phyloP scores from a whole-genome alignment of 2,113 vertebrate genomes.

The Rhombomys opimus region DNA sequence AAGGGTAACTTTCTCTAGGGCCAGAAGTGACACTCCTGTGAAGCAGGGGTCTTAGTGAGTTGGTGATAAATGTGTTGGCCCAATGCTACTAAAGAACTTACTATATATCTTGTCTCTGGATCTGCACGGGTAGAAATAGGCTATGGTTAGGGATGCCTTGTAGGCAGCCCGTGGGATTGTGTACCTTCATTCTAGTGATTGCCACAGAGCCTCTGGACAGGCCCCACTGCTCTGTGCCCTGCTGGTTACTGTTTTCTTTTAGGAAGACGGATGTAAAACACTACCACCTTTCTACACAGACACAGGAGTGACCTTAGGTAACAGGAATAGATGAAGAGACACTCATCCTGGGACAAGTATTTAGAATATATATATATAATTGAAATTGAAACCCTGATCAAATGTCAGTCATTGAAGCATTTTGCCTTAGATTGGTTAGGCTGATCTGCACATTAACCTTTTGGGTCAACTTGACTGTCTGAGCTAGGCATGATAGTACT shows the following conservation, averaged over 20 bases:
- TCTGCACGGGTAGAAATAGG: neutral
- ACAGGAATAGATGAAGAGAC: neutral
- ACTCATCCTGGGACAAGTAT: neutral
- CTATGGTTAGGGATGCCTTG: neutral
- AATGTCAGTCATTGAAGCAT: neutral
- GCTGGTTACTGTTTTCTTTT: neutral
- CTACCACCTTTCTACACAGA: neutral
- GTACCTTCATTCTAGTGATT: neutral
- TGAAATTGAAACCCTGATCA: neutral
- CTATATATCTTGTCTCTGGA: neutral
- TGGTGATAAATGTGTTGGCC: neutral
- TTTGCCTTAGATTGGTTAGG: conserved; percentile 14
- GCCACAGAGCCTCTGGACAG: neutral
- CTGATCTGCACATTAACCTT: neutral
- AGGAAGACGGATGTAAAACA: neutral
- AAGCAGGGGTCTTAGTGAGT: neutral
- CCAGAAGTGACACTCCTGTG: neutral
- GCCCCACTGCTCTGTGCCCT: neutral
- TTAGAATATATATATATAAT: neutral
- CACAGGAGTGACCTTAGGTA: neutral
- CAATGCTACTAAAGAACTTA: neutral
- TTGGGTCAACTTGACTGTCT: neutral
- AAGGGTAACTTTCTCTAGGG: neutral
- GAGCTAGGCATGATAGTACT: neutral
- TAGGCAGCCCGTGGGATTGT: too few species aligned